phyloP scores from a whole-genome alignment of 2,888 invertebrate species.

The Scelioninae gen. 2 region DNA sequence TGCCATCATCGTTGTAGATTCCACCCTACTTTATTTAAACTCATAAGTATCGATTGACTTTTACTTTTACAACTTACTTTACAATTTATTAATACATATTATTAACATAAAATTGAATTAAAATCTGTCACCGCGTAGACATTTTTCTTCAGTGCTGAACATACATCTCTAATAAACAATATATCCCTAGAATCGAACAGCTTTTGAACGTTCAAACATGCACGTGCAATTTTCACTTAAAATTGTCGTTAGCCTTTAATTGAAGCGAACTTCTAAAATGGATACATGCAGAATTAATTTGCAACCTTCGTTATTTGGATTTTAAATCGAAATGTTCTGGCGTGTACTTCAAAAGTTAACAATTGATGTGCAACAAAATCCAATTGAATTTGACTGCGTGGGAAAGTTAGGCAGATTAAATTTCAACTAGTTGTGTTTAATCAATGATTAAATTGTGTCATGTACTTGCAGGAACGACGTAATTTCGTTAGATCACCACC shows the following conservation, averaged over 20 bases:
- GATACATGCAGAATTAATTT: slow-evolving; percentile 13
- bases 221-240: no score
- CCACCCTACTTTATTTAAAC: slow-evolving; percentile 30
- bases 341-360: slow-evolving; percentile 9
- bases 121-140: no score
- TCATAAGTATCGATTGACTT: slow-evolving; percentile 34
- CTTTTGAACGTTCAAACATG: no score
- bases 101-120: no score
- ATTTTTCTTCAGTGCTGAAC: no score
- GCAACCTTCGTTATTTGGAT: not conserved
- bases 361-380: slow-evolving; percentile 20
- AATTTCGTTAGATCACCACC: slow-evolving; percentile 98
- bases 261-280: no score
- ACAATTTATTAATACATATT: no score
- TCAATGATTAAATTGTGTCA: slow-evolving; percentile 40
- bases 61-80: slow-evolving; percentile 33
- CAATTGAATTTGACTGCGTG: not conserved
- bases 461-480: slow-evolving; percentile 87
- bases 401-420: slow-evolving; percentile 21
- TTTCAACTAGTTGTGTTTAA: slow-evolving; percentile 35
- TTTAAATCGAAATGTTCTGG: slow-evolving; percentile 13
- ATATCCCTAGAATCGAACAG: no score
- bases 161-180: no score
- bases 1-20: slow-evolving; percentile 39
- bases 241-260: no score